Percentiles rank a stretch among this genome's conserved stretches.
These are phyloP conservation scores for Aphelenchoides besseyi DNA, from an alignment of 1,140 invertebrate species.

Conservation along the genomic window DNA sequence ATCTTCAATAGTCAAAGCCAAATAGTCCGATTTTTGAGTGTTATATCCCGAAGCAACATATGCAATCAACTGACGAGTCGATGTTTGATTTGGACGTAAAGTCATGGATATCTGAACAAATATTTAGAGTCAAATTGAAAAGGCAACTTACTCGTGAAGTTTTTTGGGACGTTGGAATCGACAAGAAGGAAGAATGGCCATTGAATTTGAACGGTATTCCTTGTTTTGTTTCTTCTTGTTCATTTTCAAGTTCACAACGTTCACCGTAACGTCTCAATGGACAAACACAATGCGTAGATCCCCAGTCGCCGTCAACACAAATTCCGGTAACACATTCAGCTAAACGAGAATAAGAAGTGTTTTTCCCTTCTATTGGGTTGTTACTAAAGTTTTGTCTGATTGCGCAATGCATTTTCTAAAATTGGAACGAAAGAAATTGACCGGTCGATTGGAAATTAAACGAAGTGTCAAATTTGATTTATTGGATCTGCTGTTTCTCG, in stretches of 20 bases:
- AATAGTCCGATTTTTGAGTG: slow-evolving; percentile 26
- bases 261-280: slow-evolving; percentile 36
- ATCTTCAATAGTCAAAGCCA: slow-evolving; percentile 38
- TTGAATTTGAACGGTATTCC: slow-evolving; percentile 36
- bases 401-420: too few relatives aligned
- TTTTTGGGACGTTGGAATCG: slow-evolving; percentile 34
- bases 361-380: too few relatives aligned
- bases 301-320: slow-evolving; percentile 43
- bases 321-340: slow-evolving; percentile 43
- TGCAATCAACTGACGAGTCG: slow-evolving; percentile 42
- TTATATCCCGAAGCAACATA: slow-evolving; percentile 47
- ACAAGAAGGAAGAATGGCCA: slow-evolving; percentile 43
- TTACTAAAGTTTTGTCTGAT: too few relatives aligned
- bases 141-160: slow-evolving; percentile 24
- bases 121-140: slow-evolving; percentile 14
- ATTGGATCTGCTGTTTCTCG: too few relatives aligned
- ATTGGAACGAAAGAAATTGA: too few relatives aligned
- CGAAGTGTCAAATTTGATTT: too few relatives aligned
- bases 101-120: slow-evolving; percentile 37
- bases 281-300: slow-evolving; percentile 42
- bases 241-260: slow-evolving; percentile 30
- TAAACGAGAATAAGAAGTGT: slow-evolving; percentile 28
- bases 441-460: too few relatives aligned
- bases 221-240: background rate
- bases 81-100: slow-evolving; percentile 17